Evolutionary conservation across 2,797 vertebrate species (phyloP).

Genomic region (Gambusia yucatana): DNA sequence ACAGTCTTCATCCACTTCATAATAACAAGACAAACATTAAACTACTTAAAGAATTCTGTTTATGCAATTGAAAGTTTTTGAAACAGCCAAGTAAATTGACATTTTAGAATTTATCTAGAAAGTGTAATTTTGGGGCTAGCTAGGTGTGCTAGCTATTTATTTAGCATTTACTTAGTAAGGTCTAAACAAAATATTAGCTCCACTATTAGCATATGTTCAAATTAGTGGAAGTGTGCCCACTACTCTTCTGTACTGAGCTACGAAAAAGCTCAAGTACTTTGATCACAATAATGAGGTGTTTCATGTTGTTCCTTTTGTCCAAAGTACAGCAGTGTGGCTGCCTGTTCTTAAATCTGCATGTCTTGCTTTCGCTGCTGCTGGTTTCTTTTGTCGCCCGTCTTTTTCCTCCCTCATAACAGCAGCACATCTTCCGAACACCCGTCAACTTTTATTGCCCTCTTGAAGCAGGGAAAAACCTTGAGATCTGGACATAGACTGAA

Average conservation of each 20-base stretch:
- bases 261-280: no score
- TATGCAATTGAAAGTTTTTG: neutral
- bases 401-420: slow-evolving; percentile 19
- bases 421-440: slow-evolving; percentile 6
- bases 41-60: neutral
- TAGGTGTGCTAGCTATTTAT: neutral
- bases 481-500: slow-evolving; percentile 13
- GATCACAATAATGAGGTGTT: neutral
- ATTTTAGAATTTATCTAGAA: neutral
- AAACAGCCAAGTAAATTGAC: neutral
- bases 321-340: slow-evolving; percentile 29
- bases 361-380: slow-evolving; percentile 5
- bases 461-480: slow-evolving; percentile 25
- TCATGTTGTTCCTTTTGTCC: neutral
- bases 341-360: slow-evolving; percentile 45
- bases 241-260: neutral
- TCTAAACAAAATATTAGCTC: neutral
- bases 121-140: neutral
- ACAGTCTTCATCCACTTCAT: no score
- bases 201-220: neutral
- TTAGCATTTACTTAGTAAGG: neutral
- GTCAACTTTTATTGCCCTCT: slow-evolving; percentile 18
- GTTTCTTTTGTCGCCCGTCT: slow-evolving; percentile 6
- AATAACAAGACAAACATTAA: neutral
- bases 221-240: neutral